Evolutionary conservation across 92 coral and sea anemone species (phyloP).

Genomic region (Ricordea florida): DNA sequence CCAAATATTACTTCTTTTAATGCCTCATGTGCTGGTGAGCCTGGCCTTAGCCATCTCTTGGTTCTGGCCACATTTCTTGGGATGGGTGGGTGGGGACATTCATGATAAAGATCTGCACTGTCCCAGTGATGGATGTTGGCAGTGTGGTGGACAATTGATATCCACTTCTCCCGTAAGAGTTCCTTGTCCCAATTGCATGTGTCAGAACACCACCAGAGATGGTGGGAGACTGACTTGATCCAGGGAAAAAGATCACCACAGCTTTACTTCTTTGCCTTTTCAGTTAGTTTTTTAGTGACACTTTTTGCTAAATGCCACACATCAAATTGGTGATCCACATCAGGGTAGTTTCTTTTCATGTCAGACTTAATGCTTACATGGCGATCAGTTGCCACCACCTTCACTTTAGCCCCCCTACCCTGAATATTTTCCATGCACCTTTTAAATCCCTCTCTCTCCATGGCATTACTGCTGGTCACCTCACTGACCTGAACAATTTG

Average conservation of each 20-base stretch:
- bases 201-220: constrained; percentile 55
- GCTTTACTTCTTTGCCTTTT: constrained; percentile 41
- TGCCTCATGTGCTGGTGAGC: constrained; percentile 36
- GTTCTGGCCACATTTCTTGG: constrained; percentile 12
- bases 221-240: constrained; percentile 55
- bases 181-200: constrained; percentile 20
- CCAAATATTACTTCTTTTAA: constrained; percentile 30
- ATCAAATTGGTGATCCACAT: constrained; percentile 37
- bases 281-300: constrained; percentile 28
- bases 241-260: constrained; percentile 44
- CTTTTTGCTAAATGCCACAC: constrained; percentile 60
- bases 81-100: constrained; percentile 13
- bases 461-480: no score
- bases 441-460: no score
- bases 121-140: constrained; percentile 25
- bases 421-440: no score
- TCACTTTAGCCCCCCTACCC: no score
- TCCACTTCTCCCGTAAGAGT: constrained; percentile 41
- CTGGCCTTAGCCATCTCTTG: constrained; percentile 38
- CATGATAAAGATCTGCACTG: constrained; percentile 4
- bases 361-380: no score
- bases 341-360: constrained; percentile 8
- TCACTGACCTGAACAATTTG: no score
- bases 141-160: constrained; percentile 18
- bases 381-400: no score